Base-by-base conservation (phyloP, 1,140 invertebrate genomes). In the Planococcus citri region DNA sequence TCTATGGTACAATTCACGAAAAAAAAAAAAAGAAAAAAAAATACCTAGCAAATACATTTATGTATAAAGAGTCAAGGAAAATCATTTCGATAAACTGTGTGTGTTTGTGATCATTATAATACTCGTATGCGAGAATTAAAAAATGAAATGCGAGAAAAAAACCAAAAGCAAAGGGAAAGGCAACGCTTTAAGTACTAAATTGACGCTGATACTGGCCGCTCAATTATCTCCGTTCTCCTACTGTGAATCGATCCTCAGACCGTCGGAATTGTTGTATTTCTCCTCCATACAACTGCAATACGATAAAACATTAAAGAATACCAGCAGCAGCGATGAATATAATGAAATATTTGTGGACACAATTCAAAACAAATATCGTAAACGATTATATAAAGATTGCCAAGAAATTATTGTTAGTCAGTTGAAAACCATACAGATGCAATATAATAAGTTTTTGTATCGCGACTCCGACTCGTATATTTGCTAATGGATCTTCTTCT, bases 381-480 rank as follows among this genome's bases (percentile, higher is more conserved):
- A 64, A 64, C 60, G 60, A 25, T 27, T 64, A 27, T 64, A 64
- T 27, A 64, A 64, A 24, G 60, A 64, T 25, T 27, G 22, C 25
- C 60, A 64, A 24, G 60, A 64, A 64, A 25, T 25, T n/a, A n/a
- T n/a, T 64, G 22, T 64, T 64, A 14, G 6, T 14, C 10, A 64
- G 4, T 64, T 64, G 21, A 64, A 25, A 64, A 25, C 60, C 60
- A 64, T 64, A 25, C 60, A 64, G 25, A 64, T 25, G 22, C 60
- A 64, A 25, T 64, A 64, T 64, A 64, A 64, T 64, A 64, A 64
- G 25, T 22, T 64, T 17, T 64, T 64, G 60, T 64, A 64, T 64
- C 60, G 25, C n/a, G 41, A 51, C 6, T 51, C n/a, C 6, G 3
- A 33, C 12, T 33, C 29, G 29, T 33, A 33, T 6, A 33, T 33